Evolutionary conservation across 2,113 vertebrate genomes (phyloP), one percentile per base, ranked within the genome.

Genomic region (Anguilla rostrata): DNA sequence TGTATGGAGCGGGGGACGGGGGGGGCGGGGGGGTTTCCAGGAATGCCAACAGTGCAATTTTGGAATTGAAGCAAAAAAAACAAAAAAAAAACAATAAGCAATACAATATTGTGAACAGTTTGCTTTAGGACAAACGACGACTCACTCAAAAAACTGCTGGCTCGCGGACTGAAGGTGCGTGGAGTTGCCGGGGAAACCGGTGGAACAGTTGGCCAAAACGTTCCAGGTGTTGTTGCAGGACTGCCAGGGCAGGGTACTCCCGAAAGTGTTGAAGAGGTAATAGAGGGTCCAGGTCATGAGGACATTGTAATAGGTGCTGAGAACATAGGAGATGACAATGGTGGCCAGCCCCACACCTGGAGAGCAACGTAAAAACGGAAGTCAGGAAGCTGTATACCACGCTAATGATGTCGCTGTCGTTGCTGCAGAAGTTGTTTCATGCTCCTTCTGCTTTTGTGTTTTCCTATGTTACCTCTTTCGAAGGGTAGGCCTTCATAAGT

Each of bases 121-220:
- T 22, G 3, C 5, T 6, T 66, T 66, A 0, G 22, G 18, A 3
- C 5, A 66, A 66, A 9, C 60, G n/a, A 66, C 1, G 84, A 85
- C 94, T 96, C 57, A 96, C 95, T 96, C 94, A 85, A 95, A 96
- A 90, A 92, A 96, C 90, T 96, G 95, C 22, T 96, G 95, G 89
- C 94, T 95, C 78, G 94, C 92, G 0, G 95, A 96, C 88, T 92
- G 88, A 84, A 94, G 91, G 83, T 94, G 87, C 0, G 93, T 94
- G 87, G 34, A 83, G 14, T 94, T 95, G 53, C 92, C 92, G 0
- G 90, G 57, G 43, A 94, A 93, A 53, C 95, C 94, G n/a, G 83
- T 94, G 82, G 94, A 96, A 85, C 95, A 96, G 84, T 94, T 95
- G 82, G 46, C 87, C 1, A 86, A 56, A 1, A 63, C 46, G 80